Evolutionary conservation across 2,888 invertebrate species (phyloP), one percentile per base, ranked within the genome.

Genomic region (Frankliniella fusca): DNA sequence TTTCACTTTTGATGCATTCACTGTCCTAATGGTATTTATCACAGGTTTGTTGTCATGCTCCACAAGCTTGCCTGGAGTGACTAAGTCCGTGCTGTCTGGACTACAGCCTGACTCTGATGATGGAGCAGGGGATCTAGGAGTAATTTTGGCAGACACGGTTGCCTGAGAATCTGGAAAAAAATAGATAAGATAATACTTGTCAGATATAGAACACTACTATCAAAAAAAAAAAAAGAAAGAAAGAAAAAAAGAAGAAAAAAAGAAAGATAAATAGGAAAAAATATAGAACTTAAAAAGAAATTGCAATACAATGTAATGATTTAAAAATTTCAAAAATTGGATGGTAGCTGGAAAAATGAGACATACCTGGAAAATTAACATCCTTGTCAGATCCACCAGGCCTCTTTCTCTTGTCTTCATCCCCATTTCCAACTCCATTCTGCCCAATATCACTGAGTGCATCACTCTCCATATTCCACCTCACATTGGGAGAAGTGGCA

Each of bases 341-440:
- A 38, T 3, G 5, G 38, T 38, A 38, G 5, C 2, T 5, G 38
- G 54, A 5, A 10, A 54, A 54, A 70, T 61, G 28, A 80, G 86
- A 87, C 87, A 86, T 87, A 90, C 90, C 90, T 89, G 90, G 88
- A 88, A 89, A 89, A 88, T 87, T 87, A 83, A 88, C 86, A 86
- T 88, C 88, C 83, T 88, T 88, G 82, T 88, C 88, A 27, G 79
- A 50, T 88, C 88, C 84, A 87, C 86, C 83, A 88, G 85, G 84
- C 88, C 83, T n/a, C 76, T 80, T 80, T 61, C 80, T 48, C 80
- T 83, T 48, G 80, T 80, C 80, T 80, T 61, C 48, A 80, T 50
- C 82, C 48, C 82, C 38, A 65, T 76, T 38, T 76, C 76, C 65
- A 23, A 27, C 76, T 27, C 76, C 79, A 80, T 54, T 54, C 50